Base-by-base conservation (phyloP, 2,797 vertebrate genomes). In the Pitangus sulphuratus region DNA sequence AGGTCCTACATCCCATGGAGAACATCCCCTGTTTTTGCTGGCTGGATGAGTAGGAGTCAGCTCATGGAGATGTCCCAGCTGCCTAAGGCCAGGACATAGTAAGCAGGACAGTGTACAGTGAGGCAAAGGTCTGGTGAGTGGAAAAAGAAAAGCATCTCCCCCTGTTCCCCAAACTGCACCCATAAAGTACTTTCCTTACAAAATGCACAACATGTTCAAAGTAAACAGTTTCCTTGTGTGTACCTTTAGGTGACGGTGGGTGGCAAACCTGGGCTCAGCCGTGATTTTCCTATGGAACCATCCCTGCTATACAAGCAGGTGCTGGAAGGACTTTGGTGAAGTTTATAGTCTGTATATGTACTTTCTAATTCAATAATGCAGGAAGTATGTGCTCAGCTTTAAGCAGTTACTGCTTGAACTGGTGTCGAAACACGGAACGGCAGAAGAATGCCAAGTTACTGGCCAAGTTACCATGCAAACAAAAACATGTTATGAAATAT, bases 381-480 rank as follows among this genome's bases (percentile, higher is more conserved):
- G 42, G 37, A 93, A 64, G 30, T 39, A 51, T 60, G 89, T 26
- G 30, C 77, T 93, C 22, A 2, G 39, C 80, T 94, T 76, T 56
- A 64, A 84, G 69, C 28, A n/a, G 61, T 84, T 65, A 91, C 75
- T 40, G 57, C 54, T 84, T 72, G 79, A 88, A 54, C 65, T 81
- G 45, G 54, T 92, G 85, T 93, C 0, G 12, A 93, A 93, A 95
- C 5, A 7, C 25, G 72, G 58, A 82, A 44, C 6, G 0, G 61
- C 71, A 90, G 48, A 84, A 84, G 76, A 93, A 91, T 95, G 95
- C 96, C 87, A 94, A 90, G 89, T 91, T 89, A 68, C 83, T 84
- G 91, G 83, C 68, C 83, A 90, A 90, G 86, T 96, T 93, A 96
- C 95, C 90, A 94, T 95, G 89, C 89, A 96, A 96, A 96, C 96